These are phyloP conservation scores for Eurois occulta DNA, from an alignment of 2,888 invertebrate species.

Conservation along the genomic window DNA sequence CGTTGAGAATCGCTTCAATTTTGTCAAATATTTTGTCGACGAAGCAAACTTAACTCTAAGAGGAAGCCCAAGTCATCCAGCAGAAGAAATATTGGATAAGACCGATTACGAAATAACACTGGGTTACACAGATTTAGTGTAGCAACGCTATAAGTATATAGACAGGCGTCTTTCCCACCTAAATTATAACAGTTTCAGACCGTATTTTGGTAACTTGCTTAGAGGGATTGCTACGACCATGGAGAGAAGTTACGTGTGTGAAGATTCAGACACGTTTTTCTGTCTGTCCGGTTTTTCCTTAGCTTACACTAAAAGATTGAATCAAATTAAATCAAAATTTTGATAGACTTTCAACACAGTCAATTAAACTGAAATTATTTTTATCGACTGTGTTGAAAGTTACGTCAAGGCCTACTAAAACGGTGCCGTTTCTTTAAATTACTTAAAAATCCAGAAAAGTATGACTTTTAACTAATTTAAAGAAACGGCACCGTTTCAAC, in stretches of 20 bases:
- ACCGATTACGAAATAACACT: background rate
- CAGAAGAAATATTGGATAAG: background rate
- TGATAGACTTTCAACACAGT: no score
- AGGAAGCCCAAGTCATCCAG: background rate
- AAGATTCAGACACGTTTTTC: background rate
- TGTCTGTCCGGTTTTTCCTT: background rate
- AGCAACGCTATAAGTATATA: background rate
- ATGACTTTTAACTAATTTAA: no score
- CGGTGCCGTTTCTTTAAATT: background rate
- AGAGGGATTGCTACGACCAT: background rate
- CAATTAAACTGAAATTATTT: background rate
- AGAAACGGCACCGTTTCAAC: no score
- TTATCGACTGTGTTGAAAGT: background rate
- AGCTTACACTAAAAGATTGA: background rate
- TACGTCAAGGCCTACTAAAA: background rate
- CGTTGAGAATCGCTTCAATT: background rate
- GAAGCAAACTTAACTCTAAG: background rate
- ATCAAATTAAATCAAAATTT: constrained; percentile 26
- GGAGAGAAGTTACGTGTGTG: background rate
- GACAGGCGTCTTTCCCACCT: background rate
- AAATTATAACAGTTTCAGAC: background rate
- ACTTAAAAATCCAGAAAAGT: background rate
- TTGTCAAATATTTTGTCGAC: background rate
- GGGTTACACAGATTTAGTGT: background rate
- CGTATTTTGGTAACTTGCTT: background rate